Evolutionary conservation across 92 coral and sea anemone genomes (phyloP).

Genomic region (Heliopora coerulea): DNA sequence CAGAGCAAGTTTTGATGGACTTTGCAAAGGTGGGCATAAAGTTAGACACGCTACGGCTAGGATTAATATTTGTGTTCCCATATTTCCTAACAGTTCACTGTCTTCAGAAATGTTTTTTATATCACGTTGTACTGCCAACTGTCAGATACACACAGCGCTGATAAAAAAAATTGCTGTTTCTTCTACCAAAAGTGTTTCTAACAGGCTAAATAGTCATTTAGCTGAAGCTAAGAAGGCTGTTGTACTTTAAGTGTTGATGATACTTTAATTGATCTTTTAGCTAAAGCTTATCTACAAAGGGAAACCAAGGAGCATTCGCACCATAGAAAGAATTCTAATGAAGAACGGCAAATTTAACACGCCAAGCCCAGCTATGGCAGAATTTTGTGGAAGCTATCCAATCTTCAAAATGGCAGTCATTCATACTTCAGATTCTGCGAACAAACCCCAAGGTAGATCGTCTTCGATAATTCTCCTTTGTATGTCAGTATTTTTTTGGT

Average conservation of each 20-base stretch:
- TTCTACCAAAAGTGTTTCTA: no score
- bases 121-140: no score
- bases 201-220: no score
- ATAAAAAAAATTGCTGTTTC: no score
- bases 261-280: not conserved
- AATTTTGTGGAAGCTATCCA: not conserved
- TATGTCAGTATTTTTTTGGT: not conserved
- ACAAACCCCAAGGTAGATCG: not conserved
- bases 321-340: not conserved
- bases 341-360: not conserved
- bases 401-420: conserved; percentile 1
- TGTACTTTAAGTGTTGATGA: not conserved
- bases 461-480: not conserved
- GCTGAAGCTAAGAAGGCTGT: no score
- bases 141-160: no score
- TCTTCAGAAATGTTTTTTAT: no score
- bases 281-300: not conserved
- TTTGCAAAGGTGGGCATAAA: not conserved
- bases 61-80: no score
- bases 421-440: not conserved
- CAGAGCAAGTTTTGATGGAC: not conserved
- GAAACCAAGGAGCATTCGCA: not conserved
- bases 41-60: not conserved
- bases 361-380: not conserved
- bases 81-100: no score